These are phyloP conservation scores for Hippoglossus hippoglossus DNA, from an alignment of 2,797 vertebrate genomes.

Conservation along the genomic window DNA sequence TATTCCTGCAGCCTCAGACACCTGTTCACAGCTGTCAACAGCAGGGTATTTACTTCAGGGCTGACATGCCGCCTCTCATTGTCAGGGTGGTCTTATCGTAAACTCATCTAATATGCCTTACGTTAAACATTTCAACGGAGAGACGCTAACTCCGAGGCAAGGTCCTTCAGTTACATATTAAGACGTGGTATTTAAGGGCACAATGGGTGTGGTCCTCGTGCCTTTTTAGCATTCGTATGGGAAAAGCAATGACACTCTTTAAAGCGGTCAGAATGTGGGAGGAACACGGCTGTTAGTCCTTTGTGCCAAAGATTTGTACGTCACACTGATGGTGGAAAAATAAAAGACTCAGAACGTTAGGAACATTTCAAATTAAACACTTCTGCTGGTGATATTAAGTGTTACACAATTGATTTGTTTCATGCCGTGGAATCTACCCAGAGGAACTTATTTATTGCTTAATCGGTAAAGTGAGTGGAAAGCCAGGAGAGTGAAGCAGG, in stretches of 20 bases:
- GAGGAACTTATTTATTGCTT: constrained; percentile 37
- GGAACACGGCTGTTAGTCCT: constrained; percentile 45
- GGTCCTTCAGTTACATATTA: constrained; percentile 25
- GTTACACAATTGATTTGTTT: constrained; percentile 55
- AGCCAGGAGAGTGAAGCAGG: constrained; percentile 46
- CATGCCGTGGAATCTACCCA: constrained; percentile 33
- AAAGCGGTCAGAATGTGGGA: constrained; percentile 43
- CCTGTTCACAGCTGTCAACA: constrained; percentile 81
- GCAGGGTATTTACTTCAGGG: constrained; percentile 68
- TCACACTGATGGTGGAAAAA: constrained; percentile 58
- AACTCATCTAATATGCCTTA: constrained; percentile 47
- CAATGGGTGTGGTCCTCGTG: constrained; percentile 23
- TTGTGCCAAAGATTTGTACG: constrained; percentile 37
- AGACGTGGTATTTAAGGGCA: constrained; percentile 21
- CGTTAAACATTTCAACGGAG: constrained; percentile 47
- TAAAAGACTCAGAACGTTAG: constrained; percentile 8
- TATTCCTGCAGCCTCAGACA: constrained; percentile 69
- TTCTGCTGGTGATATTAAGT: constrained; percentile 37
- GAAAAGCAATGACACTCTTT: constrained; percentile 43
- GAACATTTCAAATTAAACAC: constrained; percentile 44
- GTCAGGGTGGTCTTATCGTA: constrained; percentile 62
- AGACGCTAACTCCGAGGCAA: constrained; percentile 43
- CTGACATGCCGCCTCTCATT: constrained; percentile 59
- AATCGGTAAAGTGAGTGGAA: constrained; percentile 41
- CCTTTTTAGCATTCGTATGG: constrained; percentile 40